phyloP scores from a whole-genome alignment of 2,888 invertebrate species.

The Melinaea menophilus region DNA sequence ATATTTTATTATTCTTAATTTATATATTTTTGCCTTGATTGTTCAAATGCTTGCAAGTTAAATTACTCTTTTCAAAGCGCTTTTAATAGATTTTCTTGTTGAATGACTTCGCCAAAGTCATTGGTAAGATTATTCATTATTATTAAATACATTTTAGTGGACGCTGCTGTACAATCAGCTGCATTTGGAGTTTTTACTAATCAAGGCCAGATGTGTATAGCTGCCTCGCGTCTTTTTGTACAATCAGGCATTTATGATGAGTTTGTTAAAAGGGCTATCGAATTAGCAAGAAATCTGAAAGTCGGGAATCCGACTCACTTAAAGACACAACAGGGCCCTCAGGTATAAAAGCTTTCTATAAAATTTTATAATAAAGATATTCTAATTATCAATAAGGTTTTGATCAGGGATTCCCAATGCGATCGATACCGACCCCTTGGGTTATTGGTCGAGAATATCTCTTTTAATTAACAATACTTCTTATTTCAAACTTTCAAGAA shows the following conservation, averaged over 20 bases:
- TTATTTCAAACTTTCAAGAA: too few species aligned
- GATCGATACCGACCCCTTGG: too few species aligned
- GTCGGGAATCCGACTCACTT: constrained; percentile 76
- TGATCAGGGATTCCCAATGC: too few species aligned
- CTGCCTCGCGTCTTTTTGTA: constrained; percentile 55
- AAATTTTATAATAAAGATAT: too few species aligned
- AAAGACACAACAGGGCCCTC: constrained; percentile 48
- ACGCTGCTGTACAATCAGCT: constrained; percentile 46
- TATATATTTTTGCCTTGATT: too few species aligned
- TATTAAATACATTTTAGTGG: constrained; percentile 38
- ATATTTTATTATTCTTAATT: too few species aligned
- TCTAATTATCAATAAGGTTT: too few species aligned
- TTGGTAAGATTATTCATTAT: too few species aligned
- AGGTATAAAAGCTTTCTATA: constrained; percentile 24
- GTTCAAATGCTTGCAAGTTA: too few species aligned
- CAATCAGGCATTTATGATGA: constrained; percentile 83
- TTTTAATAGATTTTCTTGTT: background rate
- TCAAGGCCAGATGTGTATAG: constrained; percentile 55
- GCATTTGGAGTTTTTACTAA: constrained; percentile 46
- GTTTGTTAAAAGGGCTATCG: constrained; percentile 85
- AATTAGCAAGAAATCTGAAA: constrained; percentile 80
- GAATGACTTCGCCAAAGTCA: too few species aligned
- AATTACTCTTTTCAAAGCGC: background rate
- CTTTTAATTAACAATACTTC: too few species aligned
- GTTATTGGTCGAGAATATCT: too few species aligned